phyloP scores from a whole-genome alignment of 1,140 invertebrate genomes.

The Drosophila malerkotliana region DNA sequence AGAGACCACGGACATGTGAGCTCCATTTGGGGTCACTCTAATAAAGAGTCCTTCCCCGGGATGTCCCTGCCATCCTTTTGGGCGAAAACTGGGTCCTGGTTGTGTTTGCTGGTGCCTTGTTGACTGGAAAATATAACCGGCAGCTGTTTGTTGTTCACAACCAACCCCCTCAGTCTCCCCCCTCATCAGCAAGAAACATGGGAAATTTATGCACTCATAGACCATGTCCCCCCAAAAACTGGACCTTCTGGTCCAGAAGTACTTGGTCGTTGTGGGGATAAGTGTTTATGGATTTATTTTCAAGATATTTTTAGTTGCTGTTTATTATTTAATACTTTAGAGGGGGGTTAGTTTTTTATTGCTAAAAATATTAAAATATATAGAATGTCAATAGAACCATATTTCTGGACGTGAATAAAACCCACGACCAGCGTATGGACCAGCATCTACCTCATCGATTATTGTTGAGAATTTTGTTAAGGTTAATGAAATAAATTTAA shows the following conservation, averaged over 20 bases:
- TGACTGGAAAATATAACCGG: constrained; percentile 4
- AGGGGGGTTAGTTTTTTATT: no score
- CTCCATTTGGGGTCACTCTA: constrained; percentile 5
- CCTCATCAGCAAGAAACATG: background rate
- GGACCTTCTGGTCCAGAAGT: background rate
- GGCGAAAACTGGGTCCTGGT: background rate
- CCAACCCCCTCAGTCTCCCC: background rate
- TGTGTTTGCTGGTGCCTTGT: background rate
- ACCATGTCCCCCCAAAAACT: background rate
- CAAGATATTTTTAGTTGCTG: no score
- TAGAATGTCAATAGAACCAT: no score
- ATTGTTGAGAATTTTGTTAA: no score
- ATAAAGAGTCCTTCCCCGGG: background rate
- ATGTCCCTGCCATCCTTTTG: background rate
- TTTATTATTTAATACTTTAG: no score
- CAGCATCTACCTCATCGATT: no score
- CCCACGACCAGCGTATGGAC: no score
- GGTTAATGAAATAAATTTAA: no score
- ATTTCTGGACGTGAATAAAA: no score
- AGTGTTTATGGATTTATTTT: background rate
- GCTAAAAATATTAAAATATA: no score
- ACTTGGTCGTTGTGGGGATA: background rate
- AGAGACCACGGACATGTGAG: background rate
- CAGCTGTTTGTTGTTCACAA: constrained; percentile 5
- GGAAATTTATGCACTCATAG: background rate